A percentile compares a stretch with the other conserved stretches of the same genome.
Evolutionary conservation across 1,140 invertebrate species (phyloP).

Genomic region (Ditylenchus dipsaci): DNA sequence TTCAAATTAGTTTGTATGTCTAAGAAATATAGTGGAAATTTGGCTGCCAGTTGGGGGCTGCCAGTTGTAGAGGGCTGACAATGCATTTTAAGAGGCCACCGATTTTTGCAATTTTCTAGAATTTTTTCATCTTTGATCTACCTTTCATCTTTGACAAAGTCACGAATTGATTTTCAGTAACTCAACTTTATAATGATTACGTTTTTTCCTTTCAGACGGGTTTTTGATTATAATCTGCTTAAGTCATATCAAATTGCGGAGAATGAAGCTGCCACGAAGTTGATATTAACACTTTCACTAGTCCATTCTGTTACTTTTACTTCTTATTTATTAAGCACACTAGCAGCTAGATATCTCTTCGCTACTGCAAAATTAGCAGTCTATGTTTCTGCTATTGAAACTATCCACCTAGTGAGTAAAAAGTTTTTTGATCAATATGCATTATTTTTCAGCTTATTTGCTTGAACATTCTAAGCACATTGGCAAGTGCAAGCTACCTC

Average conservation of each 20-base stretch:
- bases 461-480: not conserved
- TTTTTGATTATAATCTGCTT: not conserved
- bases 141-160: too few species aligned
- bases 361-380: not conserved
- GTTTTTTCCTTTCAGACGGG: not conserved
- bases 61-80: too few species aligned
- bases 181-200: too few species aligned
- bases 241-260: not conserved
- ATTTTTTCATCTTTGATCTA: too few species aligned
- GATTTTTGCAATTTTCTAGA: too few species aligned
- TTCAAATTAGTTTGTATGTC: too few species aligned
- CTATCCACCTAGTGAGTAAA: not conserved
- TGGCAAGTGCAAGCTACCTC: not conserved
- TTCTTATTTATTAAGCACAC: not conserved
- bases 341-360: not conserved
- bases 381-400: not conserved
- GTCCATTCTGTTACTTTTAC: not conserved
- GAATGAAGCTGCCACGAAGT: not conserved
- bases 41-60: too few species aligned
- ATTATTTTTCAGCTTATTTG: constrained; percentile 1
- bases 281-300: not conserved
- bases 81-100: too few species aligned
- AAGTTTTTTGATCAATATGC: not conserved
- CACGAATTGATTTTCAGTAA: too few species aligned
- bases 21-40: too few species aligned